Conservation (phyloP, 2,797 vertebrate genomes). For the Megalops cyprinoides region DNA sequence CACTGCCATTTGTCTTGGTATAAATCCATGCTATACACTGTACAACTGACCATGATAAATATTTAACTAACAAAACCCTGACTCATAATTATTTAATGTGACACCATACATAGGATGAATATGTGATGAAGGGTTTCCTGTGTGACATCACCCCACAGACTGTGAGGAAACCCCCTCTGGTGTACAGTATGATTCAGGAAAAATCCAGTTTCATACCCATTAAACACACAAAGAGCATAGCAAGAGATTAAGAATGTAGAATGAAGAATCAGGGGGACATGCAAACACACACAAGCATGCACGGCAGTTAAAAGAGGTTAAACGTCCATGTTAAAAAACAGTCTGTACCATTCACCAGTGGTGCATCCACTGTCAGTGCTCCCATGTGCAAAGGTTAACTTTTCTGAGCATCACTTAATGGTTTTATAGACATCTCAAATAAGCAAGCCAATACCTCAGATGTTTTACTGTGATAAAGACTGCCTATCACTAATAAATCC, state of each 20-base stretch:
- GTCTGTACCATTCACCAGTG: conserved; percentile 1
- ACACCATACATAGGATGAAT: conserved; percentile 51
- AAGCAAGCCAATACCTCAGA: not conserved
- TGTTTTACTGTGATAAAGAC: not conserved
- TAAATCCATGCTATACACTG: conserved; percentile 43
- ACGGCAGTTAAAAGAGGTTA: not conserved
- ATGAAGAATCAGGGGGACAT: not conserved
- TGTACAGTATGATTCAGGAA: conserved; percentile 42
- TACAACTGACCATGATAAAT: conserved; percentile 49
- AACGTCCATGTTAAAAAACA: not conserved
- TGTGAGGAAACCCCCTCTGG: conserved; percentile 40
- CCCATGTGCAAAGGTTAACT: not conserved
- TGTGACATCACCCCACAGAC: conserved; percentile 42
- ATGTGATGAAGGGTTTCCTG: conserved; percentile 46
- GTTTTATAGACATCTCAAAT: not conserved
- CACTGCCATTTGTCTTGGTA: conserved; percentile 13
- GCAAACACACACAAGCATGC: too few species aligned
- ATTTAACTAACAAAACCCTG: conserved; percentile 49
- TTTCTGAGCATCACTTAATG: not conserved
- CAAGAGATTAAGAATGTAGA: conserved; percentile 18
- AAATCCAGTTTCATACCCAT: not conserved
- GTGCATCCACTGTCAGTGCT: not conserved
- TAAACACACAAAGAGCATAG: not conserved
- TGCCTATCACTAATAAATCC: not conserved
- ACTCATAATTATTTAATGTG: conserved; percentile 55